A percentile compares a stretch with the other conserved stretches of the same genome.
phyloP scores from a whole-genome alignment of 1,140 invertebrate species.

The Platorchestia sp. region DNA sequence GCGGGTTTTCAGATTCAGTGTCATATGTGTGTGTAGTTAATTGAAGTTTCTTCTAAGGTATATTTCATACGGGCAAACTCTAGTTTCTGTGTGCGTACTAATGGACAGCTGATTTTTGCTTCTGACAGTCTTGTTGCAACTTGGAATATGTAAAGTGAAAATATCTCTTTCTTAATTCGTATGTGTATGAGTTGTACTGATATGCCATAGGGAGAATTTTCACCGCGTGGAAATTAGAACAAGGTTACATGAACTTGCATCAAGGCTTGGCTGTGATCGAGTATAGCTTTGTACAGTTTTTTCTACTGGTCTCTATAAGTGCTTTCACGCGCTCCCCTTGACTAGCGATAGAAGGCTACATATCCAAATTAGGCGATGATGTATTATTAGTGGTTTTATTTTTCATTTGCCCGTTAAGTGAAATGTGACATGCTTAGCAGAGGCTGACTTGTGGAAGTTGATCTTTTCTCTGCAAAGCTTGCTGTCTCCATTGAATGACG shows the following conservation, averaged over 20 bases:
- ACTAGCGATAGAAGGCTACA: neutral
- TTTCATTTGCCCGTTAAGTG: neutral
- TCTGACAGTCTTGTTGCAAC: neutral
- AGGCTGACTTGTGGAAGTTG: neutral
- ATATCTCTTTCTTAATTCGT: neutral
- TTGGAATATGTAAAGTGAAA: neutral
- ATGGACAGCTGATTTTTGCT: neutral
- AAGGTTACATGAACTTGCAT: neutral
- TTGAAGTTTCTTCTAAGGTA: neutral
- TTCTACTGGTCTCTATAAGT: conserved; percentile 23
- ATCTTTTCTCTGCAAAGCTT: neutral
- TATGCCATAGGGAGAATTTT: neutral
- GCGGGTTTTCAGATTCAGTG: neutral
- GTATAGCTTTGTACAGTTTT: neutral
- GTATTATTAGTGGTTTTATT: neutral
- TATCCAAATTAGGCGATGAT: neutral
- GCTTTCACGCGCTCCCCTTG: neutral
- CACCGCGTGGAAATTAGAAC: neutral
- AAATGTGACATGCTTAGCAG: neutral
- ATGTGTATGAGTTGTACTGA: neutral
- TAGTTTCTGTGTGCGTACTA: neutral
- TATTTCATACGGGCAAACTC: neutral
- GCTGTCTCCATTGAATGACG: neutral
- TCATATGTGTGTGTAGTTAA: neutral
- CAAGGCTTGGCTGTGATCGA: conserved; percentile 51